These are phyloP conservation scores for Semnornis frantzii DNA, from an alignment of 2,113 vertebrate genomes.

Conservation along the genomic window DNA sequence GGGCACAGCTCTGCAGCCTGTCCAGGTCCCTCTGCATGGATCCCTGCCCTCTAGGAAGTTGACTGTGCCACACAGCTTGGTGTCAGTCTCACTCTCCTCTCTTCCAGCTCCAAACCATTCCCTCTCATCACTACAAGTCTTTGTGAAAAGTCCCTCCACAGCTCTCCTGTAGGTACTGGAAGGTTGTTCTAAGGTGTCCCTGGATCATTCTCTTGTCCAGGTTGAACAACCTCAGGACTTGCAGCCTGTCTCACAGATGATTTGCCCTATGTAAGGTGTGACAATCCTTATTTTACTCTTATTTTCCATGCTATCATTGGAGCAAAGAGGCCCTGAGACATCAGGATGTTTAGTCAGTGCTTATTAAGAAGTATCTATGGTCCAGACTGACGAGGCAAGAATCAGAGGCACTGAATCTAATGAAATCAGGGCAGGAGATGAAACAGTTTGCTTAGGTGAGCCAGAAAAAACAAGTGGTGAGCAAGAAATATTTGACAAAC, in stretches of 20 bases:
- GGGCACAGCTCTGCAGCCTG: too few species aligned
- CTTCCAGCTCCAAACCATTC: too few species aligned
- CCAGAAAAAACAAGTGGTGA: neutral
- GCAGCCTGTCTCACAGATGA: neutral
- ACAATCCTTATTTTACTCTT: neutral
- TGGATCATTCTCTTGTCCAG: too few species aligned
- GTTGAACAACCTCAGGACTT: too few species aligned
- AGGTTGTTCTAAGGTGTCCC: too few species aligned
- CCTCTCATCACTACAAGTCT: too few species aligned
- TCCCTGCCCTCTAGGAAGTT: too few species aligned
- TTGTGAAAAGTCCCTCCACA: too few species aligned
- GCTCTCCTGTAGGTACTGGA: too few species aligned
- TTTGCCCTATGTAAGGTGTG: neutral
- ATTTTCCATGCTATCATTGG: neutral
- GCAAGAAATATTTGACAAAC: neutral
- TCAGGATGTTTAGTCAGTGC: neutral
- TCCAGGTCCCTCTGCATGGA: too few species aligned
- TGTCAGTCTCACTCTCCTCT: too few species aligned
- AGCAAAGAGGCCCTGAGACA: neutral
- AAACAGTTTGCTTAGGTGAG: neutral
- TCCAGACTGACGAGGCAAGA: neutral
- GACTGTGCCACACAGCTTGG: too few species aligned
- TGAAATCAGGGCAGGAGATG: neutral
- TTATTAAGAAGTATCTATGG: neutral
- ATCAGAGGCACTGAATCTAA: neutral